Evolutionary conservation across 2,113 vertebrate species (phyloP).

Genomic region (Crotophaga sulcirostris): DNA sequence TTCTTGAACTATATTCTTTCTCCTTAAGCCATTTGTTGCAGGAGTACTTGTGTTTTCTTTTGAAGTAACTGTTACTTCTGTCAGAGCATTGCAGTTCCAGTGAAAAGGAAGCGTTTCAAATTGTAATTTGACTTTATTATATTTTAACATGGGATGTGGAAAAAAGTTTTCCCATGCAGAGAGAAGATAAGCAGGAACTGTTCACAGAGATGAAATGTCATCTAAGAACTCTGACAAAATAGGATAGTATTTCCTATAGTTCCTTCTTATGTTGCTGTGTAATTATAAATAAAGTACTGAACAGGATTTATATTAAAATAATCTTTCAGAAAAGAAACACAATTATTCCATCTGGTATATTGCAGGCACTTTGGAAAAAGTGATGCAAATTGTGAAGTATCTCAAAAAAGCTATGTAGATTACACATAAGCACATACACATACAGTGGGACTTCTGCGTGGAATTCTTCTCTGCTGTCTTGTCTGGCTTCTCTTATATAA

Average conservation of each 20-base stretch:
- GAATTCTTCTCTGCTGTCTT: not conserved
- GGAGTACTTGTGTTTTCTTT: not conserved
- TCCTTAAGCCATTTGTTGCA: not conserved
- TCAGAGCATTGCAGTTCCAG: not conserved
- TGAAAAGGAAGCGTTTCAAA: not conserved
- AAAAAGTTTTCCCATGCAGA: not conserved
- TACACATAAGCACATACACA: not conserved
- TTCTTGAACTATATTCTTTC: not conserved
- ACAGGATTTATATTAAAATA: not conserved
- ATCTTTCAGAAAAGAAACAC: not conserved
- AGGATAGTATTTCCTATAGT: not conserved
- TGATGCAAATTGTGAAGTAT: not conserved
- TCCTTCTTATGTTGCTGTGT: not conserved
- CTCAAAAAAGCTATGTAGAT: not conserved
- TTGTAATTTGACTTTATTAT: not conserved
- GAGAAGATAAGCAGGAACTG: not conserved
- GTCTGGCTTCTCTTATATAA: not conserved
- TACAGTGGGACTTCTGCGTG: not conserved
- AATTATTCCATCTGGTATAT: conserved; percentile 1
- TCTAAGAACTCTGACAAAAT: not conserved
- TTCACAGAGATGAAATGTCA: not conserved
- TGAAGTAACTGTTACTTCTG: not conserved
- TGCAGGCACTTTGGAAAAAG: conserved; percentile 7
- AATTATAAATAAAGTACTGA: not conserved
- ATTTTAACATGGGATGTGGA: not conserved